Conservation (phyloP, 2,888 invertebrate genomes). For the Trileptium ribeirensis region DNA sequence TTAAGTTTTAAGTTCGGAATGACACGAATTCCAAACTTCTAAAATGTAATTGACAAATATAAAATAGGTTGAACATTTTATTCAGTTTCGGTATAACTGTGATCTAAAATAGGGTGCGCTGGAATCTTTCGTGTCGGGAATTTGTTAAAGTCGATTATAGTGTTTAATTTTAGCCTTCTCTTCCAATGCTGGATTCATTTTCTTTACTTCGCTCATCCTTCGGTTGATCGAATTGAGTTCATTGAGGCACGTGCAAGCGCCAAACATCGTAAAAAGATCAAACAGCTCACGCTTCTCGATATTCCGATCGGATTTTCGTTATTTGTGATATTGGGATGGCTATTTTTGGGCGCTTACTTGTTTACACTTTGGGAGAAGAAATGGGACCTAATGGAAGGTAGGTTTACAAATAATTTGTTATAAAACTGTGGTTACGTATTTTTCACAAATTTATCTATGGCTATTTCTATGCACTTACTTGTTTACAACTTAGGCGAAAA, state of each 20-base stretch:
- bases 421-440: no score
- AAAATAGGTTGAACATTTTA: no score
- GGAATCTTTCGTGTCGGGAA: no score
- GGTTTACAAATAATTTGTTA: no score
- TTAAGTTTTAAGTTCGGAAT: no score
- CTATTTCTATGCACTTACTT: conserved; percentile 13
- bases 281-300: conserved; percentile 11
- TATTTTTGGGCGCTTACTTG: conserved; percentile 17
- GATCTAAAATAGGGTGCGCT: no score
- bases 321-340: conserved; percentile 14
- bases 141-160: no score
- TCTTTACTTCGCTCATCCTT: conserved; percentile 5
- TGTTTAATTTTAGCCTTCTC: neutral
- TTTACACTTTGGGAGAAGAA: conserved; percentile 5
- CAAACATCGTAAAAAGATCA: neutral
- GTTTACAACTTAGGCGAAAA: neutral
- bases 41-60: no score
- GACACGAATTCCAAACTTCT: no score
- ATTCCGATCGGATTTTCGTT: conserved; percentile 11
- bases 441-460: no score
- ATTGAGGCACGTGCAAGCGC: neutral
- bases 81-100: no score
- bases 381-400: conserved; percentile 10
- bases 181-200: neutral
- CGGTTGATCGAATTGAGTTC: conserved; percentile 4